Base-by-base conservation (phyloP, 2,113 vertebrate species). In the Otolemur garnettii region DNA sequence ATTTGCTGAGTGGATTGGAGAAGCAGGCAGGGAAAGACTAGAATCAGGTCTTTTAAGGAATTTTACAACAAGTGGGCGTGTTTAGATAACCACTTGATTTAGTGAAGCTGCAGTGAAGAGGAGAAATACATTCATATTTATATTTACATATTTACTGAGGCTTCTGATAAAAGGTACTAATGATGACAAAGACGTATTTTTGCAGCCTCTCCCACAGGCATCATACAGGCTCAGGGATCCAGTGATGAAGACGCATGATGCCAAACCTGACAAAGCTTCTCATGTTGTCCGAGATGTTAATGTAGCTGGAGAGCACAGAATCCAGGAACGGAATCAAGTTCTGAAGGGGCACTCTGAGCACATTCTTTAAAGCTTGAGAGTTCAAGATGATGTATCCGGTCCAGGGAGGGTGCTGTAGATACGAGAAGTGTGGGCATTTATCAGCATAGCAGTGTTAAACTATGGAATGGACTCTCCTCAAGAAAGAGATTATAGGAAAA, bases 241-340 rank as follows among this genome's bases (percentile, higher is more conserved):
- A 26, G 33, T 59, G 4, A 50, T 74, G 22, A 38, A 11, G 57
- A 71, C 30, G 0, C 45, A 5, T 60, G 7, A 45, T 83, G 45
- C 5, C 50, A 91, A 86, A 57, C 26, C 53, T 45, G 45, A 66
- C 71, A 90, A 35, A 66, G 3, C 64, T 72, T 66, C 45, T n/a
- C 53, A 33, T 81, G 85, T 81, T 68, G 80, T 57, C 60, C 83
- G 78, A 83, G 84, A 92, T 93, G 90, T 80, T 79, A 66, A 68
- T 42, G 28, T 85, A 68, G 53, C 55, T 90, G 57, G 33, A 75
- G 94, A 81, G 9, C 15, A 55, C 38, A 75, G 19, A 89, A 89
- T 35, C 45, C 35, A 89, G 50, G 7, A 84, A 87, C 53, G 24
- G 38, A 93, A 93, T 26, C 21, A 42, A 69, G 21, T 89, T 81